These are phyloP conservation scores for Icerya purchasi DNA, from an alignment of 2,888 invertebrate species.

Conservation along the genomic window DNA sequence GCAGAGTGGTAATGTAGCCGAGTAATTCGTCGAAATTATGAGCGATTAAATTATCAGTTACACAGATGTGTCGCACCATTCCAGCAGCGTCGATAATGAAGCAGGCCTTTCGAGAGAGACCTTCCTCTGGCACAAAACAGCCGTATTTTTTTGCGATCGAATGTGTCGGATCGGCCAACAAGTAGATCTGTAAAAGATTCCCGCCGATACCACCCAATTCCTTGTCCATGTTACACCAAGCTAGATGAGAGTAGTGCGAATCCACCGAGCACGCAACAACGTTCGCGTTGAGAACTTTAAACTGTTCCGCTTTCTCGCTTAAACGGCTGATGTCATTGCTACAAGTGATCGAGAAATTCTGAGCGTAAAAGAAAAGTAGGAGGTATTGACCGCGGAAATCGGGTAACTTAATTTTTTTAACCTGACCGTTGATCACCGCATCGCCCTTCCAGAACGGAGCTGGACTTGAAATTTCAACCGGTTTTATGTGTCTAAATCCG, in stretches of 20 bases:
- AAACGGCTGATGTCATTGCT: constrained; percentile 78
- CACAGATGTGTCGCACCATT: constrained; percentile 71
- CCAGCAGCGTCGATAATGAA: constrained; percentile 85
- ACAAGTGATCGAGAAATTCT: constrained; percentile 20
- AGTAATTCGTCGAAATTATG: constrained; percentile 85
- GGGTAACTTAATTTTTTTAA: constrained; percentile 19
- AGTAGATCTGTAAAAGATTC: constrained; percentile 55
- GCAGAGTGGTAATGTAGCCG: constrained; percentile 81
- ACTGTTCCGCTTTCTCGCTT: constrained; percentile 64
- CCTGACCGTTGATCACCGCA: constrained; percentile 21
- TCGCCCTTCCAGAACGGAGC: constrained; percentile 21
- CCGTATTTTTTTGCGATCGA: constrained; percentile 83
- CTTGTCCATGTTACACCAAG: constrained; percentile 78
- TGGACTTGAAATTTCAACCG: too few species aligned
- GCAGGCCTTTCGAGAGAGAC: constrained; percentile 70
- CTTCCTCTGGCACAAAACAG: constrained; percentile 73
- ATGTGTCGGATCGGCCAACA: constrained; percentile 75
- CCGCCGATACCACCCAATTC: constrained; percentile 76
- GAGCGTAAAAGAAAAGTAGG: constrained; percentile 20
- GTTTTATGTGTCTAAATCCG: too few species aligned
- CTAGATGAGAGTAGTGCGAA: constrained; percentile 73
- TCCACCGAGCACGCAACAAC: constrained; percentile 78
- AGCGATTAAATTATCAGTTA: constrained; percentile 87
- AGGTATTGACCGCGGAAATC: constrained; percentile 20
- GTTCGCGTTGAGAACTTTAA: constrained; percentile 56